Conservation (phyloP, 2,113 vertebrate species). For the Aviceda subcristata region DNA sequence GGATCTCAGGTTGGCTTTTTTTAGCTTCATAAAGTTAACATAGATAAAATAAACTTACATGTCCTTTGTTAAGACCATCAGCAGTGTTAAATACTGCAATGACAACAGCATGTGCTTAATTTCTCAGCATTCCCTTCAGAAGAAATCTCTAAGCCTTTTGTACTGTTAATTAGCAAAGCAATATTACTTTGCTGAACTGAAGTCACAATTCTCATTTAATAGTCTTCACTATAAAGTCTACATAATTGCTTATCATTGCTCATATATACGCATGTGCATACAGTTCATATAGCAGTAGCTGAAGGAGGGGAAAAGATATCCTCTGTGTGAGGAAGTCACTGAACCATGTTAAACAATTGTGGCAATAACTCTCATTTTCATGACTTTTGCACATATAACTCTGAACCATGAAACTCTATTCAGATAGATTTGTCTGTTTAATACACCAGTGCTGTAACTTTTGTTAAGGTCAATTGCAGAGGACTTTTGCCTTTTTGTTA, state of each 20-base stretch:
- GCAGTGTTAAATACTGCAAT: not conserved
- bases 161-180: constrained; percentile 31
- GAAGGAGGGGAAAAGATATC: not conserved
- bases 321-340: not conserved
- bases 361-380: constrained; percentile 6
- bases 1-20: not conserved
- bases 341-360: not conserved
- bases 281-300: not conserved
- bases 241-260: not conserved
- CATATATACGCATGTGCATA: not conserved
- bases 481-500: not conserved
- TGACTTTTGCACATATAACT: not conserved
- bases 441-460: not conserved
- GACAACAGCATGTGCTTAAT: not conserved
- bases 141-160: not conserved
- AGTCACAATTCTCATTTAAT: not conserved
- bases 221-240: not conserved
- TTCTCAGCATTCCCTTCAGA: constrained; percentile 1
- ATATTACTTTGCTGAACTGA: not conserved
- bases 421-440: not conserved
- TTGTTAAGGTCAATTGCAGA: not conserved
- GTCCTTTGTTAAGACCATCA: not conserved
- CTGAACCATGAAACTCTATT: not conserved
- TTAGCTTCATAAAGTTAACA: not conserved
- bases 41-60: not conserved